Percentiles rank a stretch among this genome's conserved stretches.
Conservation (phyloP, 1,140 invertebrate species). For the Micrasema longulum region DNA sequence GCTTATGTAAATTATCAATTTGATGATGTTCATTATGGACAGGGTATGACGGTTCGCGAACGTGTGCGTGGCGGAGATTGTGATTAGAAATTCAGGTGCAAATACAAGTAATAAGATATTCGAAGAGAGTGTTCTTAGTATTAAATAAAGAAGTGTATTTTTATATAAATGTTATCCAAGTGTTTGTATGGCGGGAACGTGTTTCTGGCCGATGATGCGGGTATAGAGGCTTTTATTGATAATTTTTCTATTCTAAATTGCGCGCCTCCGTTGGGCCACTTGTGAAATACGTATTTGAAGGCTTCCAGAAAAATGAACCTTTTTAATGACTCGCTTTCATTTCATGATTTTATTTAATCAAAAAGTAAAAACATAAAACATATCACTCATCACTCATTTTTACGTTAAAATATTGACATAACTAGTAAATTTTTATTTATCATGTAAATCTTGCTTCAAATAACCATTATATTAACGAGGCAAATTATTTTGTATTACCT, state of each 20-base stretch:
- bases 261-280: conserved; percentile 2
- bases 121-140: conserved; percentile 33
- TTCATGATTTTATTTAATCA: too few species aligned
- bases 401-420: too few species aligned
- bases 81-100: conserved; percentile 43
- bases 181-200: conserved; percentile 6
- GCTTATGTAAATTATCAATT: too few species aligned
- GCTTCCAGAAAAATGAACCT: not conserved
- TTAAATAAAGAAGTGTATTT: conserved; percentile 49
- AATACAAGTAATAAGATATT: conserved; percentile 43
- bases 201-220: conserved; percentile 18
- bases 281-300: conserved; percentile 1
- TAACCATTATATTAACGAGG: too few species aligned
- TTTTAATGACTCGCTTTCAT: too few species aligned
- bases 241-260: conserved; percentile 8
- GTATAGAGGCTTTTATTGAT: conserved; percentile 10
- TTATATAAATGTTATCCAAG: conserved; percentile 52
- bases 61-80: conserved; percentile 38
- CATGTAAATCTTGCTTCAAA: too few species aligned
- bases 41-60: not conserved
- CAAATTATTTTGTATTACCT: too few species aligned
- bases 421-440: too few species aligned
- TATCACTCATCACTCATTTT: too few species aligned
- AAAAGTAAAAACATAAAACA: too few species aligned
- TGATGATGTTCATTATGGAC: not conserved